A percentile compares a stretch with the other conserved stretches of the same genome.
Conservation (phyloP, 1,140 invertebrate genomes). For the Papilio polytes region DNA sequence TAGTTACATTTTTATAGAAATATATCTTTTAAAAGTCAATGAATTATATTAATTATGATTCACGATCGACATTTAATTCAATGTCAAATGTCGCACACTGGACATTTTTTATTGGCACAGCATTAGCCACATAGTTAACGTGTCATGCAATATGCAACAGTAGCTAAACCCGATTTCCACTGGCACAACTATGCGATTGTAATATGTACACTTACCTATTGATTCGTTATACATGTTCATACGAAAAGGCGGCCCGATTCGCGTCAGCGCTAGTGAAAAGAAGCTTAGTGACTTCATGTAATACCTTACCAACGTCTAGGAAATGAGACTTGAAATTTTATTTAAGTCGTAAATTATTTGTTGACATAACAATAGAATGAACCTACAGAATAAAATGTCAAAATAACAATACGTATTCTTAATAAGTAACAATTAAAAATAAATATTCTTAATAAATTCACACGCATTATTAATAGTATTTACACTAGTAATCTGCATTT, state of each 20-base stretch:
- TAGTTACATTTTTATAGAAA: neutral
- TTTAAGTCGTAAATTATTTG: constrained; percentile 24
- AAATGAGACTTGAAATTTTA: neutral
- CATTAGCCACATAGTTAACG: constrained; percentile 44
- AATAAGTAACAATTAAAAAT: neutral
- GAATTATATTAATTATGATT: constrained; percentile 18
- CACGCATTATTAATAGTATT: too few species aligned
- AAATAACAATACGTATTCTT: neutral
- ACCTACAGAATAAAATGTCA: constrained; percentile 8
- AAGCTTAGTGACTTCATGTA: neutral
- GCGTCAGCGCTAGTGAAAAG: neutral
- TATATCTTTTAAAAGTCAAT: neutral
- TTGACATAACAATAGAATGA: constrained; percentile 13
- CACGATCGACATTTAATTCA: constrained; percentile 14
- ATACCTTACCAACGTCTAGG: constrained; percentile 11
- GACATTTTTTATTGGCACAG: constrained; percentile 43
- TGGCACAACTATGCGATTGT: neutral
- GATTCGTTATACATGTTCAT: too few species aligned
- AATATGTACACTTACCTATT: too few species aligned
- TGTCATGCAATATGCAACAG: constrained; percentile 46
- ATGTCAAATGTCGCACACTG: constrained; percentile 33
- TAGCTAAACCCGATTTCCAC: constrained; percentile 3
- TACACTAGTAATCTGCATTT: too few species aligned
- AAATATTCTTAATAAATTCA: too few species aligned
- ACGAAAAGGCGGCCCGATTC: neutral